These are phyloP conservation scores for Ochropleura leucogaster DNA, from an alignment of 2,888 invertebrate genomes.

Conservation along the genomic window DNA sequence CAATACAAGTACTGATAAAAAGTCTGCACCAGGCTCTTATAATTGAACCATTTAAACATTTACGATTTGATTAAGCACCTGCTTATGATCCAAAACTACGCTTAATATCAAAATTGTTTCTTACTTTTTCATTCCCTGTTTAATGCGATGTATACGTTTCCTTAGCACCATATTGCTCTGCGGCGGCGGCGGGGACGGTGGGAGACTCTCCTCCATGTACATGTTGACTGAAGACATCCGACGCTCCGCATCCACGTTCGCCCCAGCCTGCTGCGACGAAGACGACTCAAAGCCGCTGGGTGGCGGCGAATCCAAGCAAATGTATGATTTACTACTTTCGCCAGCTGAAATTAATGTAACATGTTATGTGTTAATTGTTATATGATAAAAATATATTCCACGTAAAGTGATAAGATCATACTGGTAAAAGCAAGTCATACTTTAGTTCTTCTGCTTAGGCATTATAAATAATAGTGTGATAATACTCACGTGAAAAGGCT, in stretches of 20 bases:
- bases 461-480: conserved; percentile 5
- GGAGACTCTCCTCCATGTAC: conserved; percentile 87
- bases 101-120: conserved; percentile 31
- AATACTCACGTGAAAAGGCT: conserved; percentile 92
- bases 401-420: not conserved
- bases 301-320: conserved; percentile 91
- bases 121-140: conserved; percentile 96
- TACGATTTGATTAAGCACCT: not conserved
- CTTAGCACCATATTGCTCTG: conserved; percentile 96
- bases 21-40: not conserved
- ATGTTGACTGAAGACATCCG: conserved; percentile 81
- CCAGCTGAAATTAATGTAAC: conserved; percentile 81
- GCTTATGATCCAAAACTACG: not conserved
- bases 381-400: conserved; percentile 8
- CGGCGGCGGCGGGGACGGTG: conserved; percentile 92
- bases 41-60: not conserved
- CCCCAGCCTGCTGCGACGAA: conserved; percentile 87
- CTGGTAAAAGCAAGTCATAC: not conserved
- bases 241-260: conserved; percentile 84
- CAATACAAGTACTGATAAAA: not conserved
- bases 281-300: conserved; percentile 89
- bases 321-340: conserved; percentile 90
- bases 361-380: not conserved
- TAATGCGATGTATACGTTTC: conserved; percentile 96
- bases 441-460: not conserved